Conservation (phyloP, 2,113 vertebrate species). For the Tachysurus vachellii region DNA sequence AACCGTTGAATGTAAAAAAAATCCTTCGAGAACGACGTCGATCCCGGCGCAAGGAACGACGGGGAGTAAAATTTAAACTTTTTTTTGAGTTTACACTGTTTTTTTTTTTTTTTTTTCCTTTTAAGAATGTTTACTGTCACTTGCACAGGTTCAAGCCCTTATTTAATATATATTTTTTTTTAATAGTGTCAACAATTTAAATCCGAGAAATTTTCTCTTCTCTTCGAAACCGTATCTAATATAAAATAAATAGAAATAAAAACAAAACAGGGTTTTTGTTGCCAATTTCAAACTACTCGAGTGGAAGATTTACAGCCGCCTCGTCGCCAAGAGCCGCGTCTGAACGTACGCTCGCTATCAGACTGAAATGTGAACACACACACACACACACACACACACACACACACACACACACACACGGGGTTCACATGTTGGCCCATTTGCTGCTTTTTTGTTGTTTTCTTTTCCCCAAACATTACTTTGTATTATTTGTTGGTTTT, state of each 20-base stretch:
- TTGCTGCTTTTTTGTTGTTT: slow-evolving; percentile 72
- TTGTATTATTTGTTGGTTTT: slow-evolving; percentile 61
- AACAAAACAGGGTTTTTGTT: slow-evolving; percentile 37
- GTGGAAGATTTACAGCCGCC: slow-evolving; percentile 35
- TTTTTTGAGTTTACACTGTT: neutral
- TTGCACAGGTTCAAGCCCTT: slow-evolving; percentile 42
- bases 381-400: slow-evolving; percentile 10
- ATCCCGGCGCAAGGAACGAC: slow-evolving; percentile 39
- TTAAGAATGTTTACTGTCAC: slow-evolving; percentile 39
- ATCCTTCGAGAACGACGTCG: neutral
- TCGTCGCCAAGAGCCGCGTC: slow-evolving; percentile 56
- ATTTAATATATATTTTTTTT: slow-evolving; percentile 42
- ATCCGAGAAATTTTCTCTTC: neutral
- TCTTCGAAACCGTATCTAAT: slow-evolving; percentile 37
- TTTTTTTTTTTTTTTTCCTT: slow-evolving; percentile 32
- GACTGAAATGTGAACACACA: slow-evolving; percentile 74
- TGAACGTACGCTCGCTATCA: slow-evolving; percentile 55
- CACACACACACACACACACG: neutral
- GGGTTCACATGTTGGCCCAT: slow-evolving; percentile 69
- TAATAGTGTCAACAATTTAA: slow-evolving; percentile 59
- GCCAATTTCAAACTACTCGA: slow-evolving; percentile 59
- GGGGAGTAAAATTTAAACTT: slow-evolving; percentile 47
- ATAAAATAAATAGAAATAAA: slow-evolving; percentile 23
- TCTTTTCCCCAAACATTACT: slow-evolving; percentile 55
- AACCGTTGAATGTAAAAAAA: neutral